phyloP scores from a whole-genome alignment of 2,888 invertebrate species.

The Pammene fasciana region DNA sequence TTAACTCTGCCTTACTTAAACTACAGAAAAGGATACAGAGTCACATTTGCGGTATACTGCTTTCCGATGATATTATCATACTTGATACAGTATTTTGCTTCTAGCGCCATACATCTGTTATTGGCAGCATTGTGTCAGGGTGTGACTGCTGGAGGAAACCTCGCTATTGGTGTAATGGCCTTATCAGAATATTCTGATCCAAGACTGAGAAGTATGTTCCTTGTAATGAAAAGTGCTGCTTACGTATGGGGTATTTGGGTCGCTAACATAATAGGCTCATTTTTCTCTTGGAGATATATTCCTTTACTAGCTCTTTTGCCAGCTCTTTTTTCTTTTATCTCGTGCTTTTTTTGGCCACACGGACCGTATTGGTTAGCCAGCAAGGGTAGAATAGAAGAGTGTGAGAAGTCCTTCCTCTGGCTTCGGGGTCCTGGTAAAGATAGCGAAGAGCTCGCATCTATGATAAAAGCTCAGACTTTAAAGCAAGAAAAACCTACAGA shows the following conservation, averaged over 20 bases:
- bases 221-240: constrained; percentile 34
- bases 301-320: constrained; percentile 22
- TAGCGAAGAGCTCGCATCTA: constrained; percentile 4
- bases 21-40: constrained; percentile 21
- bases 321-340: constrained; percentile 4
- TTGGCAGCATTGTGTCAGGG: constrained; percentile 21
- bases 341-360: constrained; percentile 29
- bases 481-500: neutral
- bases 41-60: constrained; percentile 6
- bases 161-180: constrained; percentile 2
- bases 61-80: constrained; percentile 10
- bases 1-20: constrained; percentile 21
- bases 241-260: constrained; percentile 29
- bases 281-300: constrained; percentile 30
- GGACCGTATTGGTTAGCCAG: constrained; percentile 38
- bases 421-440: constrained; percentile 24
- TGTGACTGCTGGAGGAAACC: constrained; percentile 9
- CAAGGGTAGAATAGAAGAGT: constrained; percentile 23
- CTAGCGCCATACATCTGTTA: constrained; percentile 13
- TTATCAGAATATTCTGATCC: constrained; percentile 35
- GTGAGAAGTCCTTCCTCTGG: constrained; percentile 24
- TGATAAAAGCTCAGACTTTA: neutral
- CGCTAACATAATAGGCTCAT: constrained; percentile 32
- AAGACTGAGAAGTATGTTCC: constrained; percentile 28
- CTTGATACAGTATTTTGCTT: constrained; percentile 25